A percentile compares a stretch with the other conserved stretches of the same genome.
Evolutionary conservation across 2,113 vertebrate genomes (phyloP).

Genomic region (Rousettus leschenaultii): DNA sequence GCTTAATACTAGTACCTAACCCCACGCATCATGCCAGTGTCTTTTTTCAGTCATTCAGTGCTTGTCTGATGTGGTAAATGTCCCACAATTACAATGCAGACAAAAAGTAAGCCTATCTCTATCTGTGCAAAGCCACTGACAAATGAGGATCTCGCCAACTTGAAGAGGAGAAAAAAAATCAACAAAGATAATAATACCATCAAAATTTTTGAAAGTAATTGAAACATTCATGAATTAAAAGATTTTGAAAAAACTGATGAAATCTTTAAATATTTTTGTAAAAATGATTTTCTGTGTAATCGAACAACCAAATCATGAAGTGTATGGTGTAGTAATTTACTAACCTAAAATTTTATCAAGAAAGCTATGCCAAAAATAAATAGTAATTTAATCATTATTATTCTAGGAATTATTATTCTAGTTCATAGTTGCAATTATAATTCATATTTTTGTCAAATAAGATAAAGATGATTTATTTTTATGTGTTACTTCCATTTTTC

Average conservation of each 20-base stretch:
- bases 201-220: not conserved
- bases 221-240: not conserved
- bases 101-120: not conserved
- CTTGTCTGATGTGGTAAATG: not conserved
- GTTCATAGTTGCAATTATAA: not conserved
- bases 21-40: not conserved
- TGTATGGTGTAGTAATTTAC: not conserved
- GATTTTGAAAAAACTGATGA: not conserved
- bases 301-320: not conserved
- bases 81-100: not conserved
- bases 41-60: not conserved
- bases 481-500: constrained; percentile 28
- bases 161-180: not conserved
- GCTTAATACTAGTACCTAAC: not conserved
- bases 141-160: not conserved
- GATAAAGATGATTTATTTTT: not conserved
- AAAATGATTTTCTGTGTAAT: not conserved
- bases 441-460: constrained; percentile 42
- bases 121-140: not conserved
- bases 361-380: constrained; percentile 14
- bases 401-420: constrained; percentile 2
- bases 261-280: not conserved
- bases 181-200: not conserved
- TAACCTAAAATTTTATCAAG: not conserved
- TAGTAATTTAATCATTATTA: not conserved